phyloP scores from a whole-genome alignment of 2,113 vertebrate species.

The Furnarius figulus region DNA sequence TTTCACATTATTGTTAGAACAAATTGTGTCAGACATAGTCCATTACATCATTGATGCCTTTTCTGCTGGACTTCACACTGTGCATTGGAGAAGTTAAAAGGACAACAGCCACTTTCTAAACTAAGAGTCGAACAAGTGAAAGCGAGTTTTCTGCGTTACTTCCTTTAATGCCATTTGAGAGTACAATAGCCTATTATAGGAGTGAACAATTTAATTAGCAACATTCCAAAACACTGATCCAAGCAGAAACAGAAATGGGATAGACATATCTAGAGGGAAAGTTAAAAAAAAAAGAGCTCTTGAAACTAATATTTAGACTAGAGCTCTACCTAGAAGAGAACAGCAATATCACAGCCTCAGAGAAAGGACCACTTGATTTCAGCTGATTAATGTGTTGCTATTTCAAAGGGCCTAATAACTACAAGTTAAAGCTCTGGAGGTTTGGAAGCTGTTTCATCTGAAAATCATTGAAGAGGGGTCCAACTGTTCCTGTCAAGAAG shows the following conservation, averaged over 20 bases:
- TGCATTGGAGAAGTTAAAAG: neutral
- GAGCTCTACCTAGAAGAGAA: constrained; percentile 11
- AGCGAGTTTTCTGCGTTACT: neutral
- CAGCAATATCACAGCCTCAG: constrained; percentile 7
- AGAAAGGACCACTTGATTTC: constrained; percentile 43
- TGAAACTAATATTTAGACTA: constrained; percentile 30
- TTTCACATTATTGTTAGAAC: neutral
- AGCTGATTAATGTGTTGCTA: constrained; percentile 60
- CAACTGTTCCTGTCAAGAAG: constrained; percentile 65
- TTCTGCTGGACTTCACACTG: neutral
- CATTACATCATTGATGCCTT: neutral
- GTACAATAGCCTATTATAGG: neutral
- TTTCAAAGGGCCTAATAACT: constrained; percentile 61
- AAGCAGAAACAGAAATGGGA: constrained; percentile 10
- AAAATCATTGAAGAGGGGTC: constrained; percentile 55
- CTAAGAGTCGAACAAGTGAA: neutral
- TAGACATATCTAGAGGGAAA: neutral
- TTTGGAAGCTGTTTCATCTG: constrained; percentile 48
- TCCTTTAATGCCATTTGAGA: neutral
- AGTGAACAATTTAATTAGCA: neutral
- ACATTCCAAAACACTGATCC: constrained; percentile 25
- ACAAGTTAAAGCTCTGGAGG: constrained; percentile 49
- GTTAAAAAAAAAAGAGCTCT: neutral
- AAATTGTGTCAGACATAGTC: neutral
- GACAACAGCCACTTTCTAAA: neutral